Evolutionary conservation across 2,888 invertebrate species (phyloP).

Genomic region (Rhagium mordax): DNA sequence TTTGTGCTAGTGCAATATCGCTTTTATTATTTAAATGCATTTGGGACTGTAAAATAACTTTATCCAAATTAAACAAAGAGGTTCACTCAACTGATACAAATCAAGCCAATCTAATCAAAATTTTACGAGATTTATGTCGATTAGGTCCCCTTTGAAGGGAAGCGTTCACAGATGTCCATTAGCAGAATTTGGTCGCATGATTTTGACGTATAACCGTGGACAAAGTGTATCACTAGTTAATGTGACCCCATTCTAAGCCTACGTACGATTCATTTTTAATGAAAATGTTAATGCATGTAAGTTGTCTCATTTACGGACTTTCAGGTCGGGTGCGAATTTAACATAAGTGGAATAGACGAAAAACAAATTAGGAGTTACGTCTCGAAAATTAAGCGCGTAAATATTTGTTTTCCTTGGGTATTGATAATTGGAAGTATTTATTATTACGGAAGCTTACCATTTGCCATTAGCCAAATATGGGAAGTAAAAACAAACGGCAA

Average conservation of each 20-base stretch:
- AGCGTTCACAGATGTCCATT: not conserved
- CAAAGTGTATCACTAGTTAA: not conserved
- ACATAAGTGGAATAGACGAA: no score
- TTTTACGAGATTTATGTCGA: not conserved
- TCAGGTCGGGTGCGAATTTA: no score
- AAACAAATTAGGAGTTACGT: not conserved
- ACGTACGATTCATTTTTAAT: not conserved
- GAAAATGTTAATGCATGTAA: not conserved
- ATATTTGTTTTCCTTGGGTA: no score
- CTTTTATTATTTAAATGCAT: no score
- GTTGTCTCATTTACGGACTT: no score
- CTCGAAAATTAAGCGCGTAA: no score
- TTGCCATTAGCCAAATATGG: no score
- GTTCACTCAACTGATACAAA: not conserved
- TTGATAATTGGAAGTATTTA: no score
- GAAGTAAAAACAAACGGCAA: no score
- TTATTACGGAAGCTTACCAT: no score
- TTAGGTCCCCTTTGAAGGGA: not conserved
- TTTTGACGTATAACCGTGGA: not conserved
- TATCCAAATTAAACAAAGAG: no score
- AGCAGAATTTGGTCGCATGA: not conserved
- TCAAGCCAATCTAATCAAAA: not conserved
- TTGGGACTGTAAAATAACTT: not conserved
- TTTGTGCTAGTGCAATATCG: no score
- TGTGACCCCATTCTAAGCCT: not conserved